Percentiles rank a stretch among this genome's conserved stretches.
phyloP scores from a whole-genome alignment of 2,797 vertebrate species.

The Cuniculus paca region DNA sequence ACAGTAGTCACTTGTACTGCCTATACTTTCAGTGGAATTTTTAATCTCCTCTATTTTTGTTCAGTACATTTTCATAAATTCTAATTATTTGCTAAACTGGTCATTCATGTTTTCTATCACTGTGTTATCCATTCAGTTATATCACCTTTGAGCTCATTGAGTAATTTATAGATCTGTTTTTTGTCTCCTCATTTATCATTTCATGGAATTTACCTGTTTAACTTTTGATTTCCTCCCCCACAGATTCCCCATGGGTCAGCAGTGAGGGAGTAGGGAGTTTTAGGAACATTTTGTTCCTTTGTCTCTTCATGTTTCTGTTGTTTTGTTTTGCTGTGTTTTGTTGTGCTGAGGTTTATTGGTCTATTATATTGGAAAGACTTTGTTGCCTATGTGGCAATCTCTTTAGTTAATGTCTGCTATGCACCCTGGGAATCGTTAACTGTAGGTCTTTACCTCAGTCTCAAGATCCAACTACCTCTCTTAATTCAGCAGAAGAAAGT shows the following conservation, averaged over 20 bases:
- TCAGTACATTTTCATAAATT: neutral
- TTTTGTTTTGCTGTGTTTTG: neutral
- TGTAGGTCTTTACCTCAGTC: neutral
- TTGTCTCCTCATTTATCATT: neutral
- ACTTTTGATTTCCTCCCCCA: neutral
- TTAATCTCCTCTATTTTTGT: neutral
- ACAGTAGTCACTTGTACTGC: neutral
- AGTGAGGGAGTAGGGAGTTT: neutral
- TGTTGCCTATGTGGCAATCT: neutral
- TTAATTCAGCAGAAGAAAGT: neutral
- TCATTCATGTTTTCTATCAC: no score
- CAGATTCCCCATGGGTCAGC: neutral
- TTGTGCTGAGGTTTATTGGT: neutral
- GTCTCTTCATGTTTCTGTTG: neutral
- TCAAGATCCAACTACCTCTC: neutral
- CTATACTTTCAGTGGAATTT: neutral
- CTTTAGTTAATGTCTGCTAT: neutral
- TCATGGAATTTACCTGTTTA: neutral
- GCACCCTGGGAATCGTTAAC: neutral
- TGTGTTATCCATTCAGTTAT: no score
- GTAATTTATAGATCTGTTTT: neutral
- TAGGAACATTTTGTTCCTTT: neutral
- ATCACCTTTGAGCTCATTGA: no score
- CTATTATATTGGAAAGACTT: neutral
- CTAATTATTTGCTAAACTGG: neutral